A percentile compares a stretch with the other conserved stretches of the same genome.
Evolutionary conservation across 30 jellyfish, hydroid and myxozoan genomes (phyloP).

Genomic region (Turritopsis rubra): DNA sequence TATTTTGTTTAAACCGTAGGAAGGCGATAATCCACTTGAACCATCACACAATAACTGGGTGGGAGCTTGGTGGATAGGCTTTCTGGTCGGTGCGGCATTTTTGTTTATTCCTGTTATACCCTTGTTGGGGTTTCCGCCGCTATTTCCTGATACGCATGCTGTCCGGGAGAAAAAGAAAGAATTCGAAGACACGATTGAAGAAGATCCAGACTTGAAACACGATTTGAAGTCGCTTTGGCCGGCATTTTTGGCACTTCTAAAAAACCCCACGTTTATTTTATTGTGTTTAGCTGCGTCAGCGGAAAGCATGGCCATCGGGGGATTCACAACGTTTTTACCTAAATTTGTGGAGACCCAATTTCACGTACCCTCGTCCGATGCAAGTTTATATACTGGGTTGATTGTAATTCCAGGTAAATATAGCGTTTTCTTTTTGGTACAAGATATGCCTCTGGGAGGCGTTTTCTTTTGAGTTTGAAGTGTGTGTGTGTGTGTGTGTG

Average conservation of each 20-base stretch:
- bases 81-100: conserved; percentile 44
- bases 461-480: too few relatives aligned
- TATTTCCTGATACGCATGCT: conserved; percentile 34
- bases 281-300: conserved; percentile 47
- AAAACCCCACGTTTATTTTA: conserved; percentile 43
- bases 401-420: conserved; percentile 66
- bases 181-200: conserved; percentile 44
- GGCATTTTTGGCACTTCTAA: conserved; percentile 38
- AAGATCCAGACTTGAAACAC: conserved; percentile 11
- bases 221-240: conserved; percentile 36
- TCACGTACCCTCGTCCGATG: conserved; percentile 58
- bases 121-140: conserved; percentile 66
- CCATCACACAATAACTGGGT: conserved; percentile 82
- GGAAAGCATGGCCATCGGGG: conserved; percentile 74
- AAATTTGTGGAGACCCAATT: conserved; percentile 73
- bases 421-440: too few relatives aligned
- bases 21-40: conserved; percentile 14
- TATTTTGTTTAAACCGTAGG: not conserved
- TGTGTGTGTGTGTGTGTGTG: too few relatives aligned
- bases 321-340: conserved; percentile 73
- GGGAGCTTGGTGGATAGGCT: conserved; percentile 97
- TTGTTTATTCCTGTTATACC: conserved; percentile 48
- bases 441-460: too few relatives aligned
- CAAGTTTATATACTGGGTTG: conserved; percentile 68
- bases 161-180: conserved; percentile 32